Evolutionary conservation across 2,888 invertebrate species (phyloP).

Genomic region (Lucinisca nassula): DNA sequence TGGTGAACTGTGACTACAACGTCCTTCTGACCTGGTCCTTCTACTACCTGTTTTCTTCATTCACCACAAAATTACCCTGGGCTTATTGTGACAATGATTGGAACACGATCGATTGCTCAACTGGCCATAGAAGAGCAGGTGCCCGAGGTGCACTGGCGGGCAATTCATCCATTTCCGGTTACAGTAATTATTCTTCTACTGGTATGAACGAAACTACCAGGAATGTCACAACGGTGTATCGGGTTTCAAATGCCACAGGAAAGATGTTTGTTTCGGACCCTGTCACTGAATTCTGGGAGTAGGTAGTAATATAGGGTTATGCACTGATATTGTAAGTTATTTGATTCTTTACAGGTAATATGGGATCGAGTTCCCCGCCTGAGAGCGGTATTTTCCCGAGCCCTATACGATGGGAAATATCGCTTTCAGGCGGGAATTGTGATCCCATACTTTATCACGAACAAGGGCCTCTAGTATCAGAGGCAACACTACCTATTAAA

Average conservation of each 20-base stretch:
- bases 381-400: too few species aligned
- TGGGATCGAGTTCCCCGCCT: too few species aligned
- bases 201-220: background rate
- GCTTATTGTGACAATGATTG: constrained; percentile 94
- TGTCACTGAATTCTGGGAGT: constrained; percentile 89
- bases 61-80: constrained; percentile 90
- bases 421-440: too few species aligned
- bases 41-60: constrained; percentile 93
- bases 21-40: constrained; percentile 95
- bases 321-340: too few species aligned
- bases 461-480: too few species aligned
- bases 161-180: background rate
- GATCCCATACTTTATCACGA: too few species aligned
- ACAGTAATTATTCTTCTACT: background rate
- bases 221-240: background rate
- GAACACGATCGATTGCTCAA: constrained; percentile 91
- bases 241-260: background rate
- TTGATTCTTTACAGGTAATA: too few species aligned
- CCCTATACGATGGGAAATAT: too few species aligned
- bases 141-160: background rate
- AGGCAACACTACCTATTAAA: too few species aligned
- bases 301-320: too few species aligned
- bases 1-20: constrained; percentile 89
- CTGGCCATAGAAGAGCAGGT: background rate
- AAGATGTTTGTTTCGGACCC: constrained; percentile 47